Base-by-base conservation (phyloP, 92 coral and sea anemone genomes). In the Phenganax stokvisi region DNA sequence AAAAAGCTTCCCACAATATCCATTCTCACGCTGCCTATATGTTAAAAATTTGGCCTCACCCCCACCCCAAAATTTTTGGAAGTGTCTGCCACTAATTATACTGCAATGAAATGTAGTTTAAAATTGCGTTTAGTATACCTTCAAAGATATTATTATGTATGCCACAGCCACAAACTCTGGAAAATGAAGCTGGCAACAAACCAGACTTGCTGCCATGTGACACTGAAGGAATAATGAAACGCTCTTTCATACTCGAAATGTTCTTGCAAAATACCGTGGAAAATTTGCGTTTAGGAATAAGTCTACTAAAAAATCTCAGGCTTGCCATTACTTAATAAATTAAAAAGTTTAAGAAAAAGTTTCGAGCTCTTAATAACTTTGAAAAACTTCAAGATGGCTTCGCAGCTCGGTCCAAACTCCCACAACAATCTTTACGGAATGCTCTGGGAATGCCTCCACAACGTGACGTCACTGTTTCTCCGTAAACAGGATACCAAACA, bases 131-230 rank as follows among this genome's bases (percentile, higher is more conserved):
- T 37, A 68, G 6, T 6, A 68, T 76, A 93, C 98, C 98, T 88
- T 91, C 92, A 1, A 93, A 91, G 79, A 86, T 84, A 73, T 68
- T 15, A 29, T 91, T 90, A 68, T 93, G 98, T 61, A 89, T 77
- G 47, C 90, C 92, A 79, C 98, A 93, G 47, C 85, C 89, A 86
- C 97, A 93, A 54, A 89, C 84, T 74, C 88, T 87, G 51, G 97
- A 89, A 44, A 92, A 89, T 31, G 93, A 90, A 63, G 86, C 73
- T 51, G 83, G 73, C 13, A 74, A 71, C 75, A 56, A 76, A 20
- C 81, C 81, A 60, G 73, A 3, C 10, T 44, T 76, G 11, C 20
- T 47, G 12, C 51, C 74, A 69, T 51, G 74, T 69, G 74, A 15
- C 7, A 29, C 74, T 10, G 51, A 25, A 29, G 53, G 31, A 11